phyloP scores from a whole-genome alignment of 2,888 invertebrate genomes.

The Mactromeris polynyma region DNA sequence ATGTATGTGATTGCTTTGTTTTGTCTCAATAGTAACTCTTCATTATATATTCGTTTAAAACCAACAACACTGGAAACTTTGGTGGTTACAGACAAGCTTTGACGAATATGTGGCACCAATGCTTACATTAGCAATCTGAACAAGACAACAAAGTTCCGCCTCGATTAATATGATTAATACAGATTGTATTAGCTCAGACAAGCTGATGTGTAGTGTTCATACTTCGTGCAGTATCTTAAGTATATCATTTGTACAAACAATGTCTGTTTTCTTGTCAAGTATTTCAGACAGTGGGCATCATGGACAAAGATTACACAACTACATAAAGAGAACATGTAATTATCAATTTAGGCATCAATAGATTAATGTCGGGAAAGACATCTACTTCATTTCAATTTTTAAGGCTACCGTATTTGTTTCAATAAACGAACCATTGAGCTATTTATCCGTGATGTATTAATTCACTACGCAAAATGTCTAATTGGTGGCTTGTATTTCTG shows the following conservation, averaged over 20 bases:
- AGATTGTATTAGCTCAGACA: constrained; percentile 17
- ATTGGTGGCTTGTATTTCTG: no score
- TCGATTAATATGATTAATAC: neutral
- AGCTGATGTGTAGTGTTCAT: constrained; percentile 3
- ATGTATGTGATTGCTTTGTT: no score
- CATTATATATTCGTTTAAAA: neutral
- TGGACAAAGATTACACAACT: neutral
- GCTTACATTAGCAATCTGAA: neutral
- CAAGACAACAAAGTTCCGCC: neutral
- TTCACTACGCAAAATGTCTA: no score
- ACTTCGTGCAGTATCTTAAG: neutral
- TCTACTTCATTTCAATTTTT: neutral
- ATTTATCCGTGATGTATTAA: no score
- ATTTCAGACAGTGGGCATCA: neutral
- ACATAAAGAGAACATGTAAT: neutral
- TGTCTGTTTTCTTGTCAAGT: neutral
- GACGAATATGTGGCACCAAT: neutral
- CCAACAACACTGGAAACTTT: neutral
- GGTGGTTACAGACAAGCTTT: neutral
- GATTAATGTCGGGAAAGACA: neutral
- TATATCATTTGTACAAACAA: neutral
- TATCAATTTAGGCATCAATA: neutral
- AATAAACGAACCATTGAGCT: neutral
- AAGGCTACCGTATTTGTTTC: neutral
- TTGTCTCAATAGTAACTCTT: no score